phyloP scores from a whole-genome alignment of 2,888 invertebrate genomes.

The Carterocephalus palaemon region DNA sequence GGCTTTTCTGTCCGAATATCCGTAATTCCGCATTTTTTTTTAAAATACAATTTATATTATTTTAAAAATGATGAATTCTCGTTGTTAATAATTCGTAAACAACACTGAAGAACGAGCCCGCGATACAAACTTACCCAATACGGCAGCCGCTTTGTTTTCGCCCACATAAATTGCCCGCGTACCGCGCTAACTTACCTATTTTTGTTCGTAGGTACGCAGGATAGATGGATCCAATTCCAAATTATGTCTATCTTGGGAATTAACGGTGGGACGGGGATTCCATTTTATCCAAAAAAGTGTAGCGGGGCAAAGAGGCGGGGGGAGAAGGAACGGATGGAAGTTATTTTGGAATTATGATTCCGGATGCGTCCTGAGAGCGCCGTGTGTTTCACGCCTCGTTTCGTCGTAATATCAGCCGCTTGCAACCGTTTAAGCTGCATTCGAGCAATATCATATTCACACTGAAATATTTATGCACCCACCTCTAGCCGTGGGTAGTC shows the following conservation, averaged over 20 bases:
- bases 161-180: slow-evolving; percentile 62
- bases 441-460: slow-evolving; percentile 46
- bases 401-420: slow-evolving; percentile 61
- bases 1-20: no score
- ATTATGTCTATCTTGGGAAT: slow-evolving; percentile 81
- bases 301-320: slow-evolving; percentile 41
- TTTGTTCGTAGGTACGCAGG: slow-evolving; percentile 72
- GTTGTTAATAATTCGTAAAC: slow-evolving; percentile 15
- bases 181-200: slow-evolving; percentile 61
- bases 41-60: no score
- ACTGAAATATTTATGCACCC: slow-evolving; percentile 38
- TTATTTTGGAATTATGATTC: slow-evolving; percentile 79
- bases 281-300: slow-evolving; percentile 73
- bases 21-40: no score
- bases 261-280: slow-evolving; percentile 75
- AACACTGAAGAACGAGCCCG: slow-evolving; percentile 13
- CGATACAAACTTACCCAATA: slow-evolving; percentile 25
- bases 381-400: slow-evolving; percentile 77
- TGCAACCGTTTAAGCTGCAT: slow-evolving; percentile 61
- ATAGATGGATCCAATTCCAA: slow-evolving; percentile 81
- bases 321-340: slow-evolving; percentile 60
- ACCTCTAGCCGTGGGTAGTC: slow-evolving; percentile 6
- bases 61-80: slow-evolving; percentile 5
- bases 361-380: slow-evolving; percentile 71
- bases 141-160: slow-evolving; percentile 55